Evolutionary conservation across 2,797 vertebrate species (phyloP), one percentile per base, ranked within the genome.

Genomic region (Fistularia tabacaria): DNA sequence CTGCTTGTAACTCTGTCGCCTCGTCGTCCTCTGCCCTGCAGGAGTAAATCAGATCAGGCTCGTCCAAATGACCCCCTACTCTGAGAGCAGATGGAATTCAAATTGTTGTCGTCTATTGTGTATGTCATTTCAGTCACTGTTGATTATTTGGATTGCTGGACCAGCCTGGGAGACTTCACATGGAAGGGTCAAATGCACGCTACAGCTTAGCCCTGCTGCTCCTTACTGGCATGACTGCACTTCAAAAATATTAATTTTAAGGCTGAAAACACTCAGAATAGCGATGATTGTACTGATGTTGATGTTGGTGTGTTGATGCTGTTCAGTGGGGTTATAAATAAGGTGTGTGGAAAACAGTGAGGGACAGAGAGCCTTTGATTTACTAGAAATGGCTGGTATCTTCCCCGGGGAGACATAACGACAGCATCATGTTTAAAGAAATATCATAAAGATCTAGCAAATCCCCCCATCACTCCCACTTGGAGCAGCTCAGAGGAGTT

Each of bases 361-460:
- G 66, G 57, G 71, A 73, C 50, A 3, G 66, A 80, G 76, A 78
- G 79, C 66, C 77, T 77, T 84, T 86, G 84, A 88, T 88, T 88
- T 88, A 88, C 83, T 85, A 83, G 83, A 88, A 86, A 87, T 85
- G 80, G 73, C 73, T 75, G 66, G 64, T 8, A 56, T 64, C 53
- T 53, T 82, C 84, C 80, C 81, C 13, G 11, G 85, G 85, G 85
- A 79, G 77, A 66, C 81, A 83, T 86, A 88, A 87, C 78, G 80
- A 86, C 81, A 84, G 83, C 82, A 87, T 87, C 85, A 87, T 86
- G 87, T 89, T 89, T 85, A 89, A 87, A 88, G 84, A 88, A 89
- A 89, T 89, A 88, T 87, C 83, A 87, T 88, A 85, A 87, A 88
- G 87, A 90, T 89, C 85, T 85, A 85, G 77, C 79, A 85, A 88